A percentile compares a stretch with the other conserved stretches of the same genome.
phyloP scores from a whole-genome alignment of 2,113 vertebrate species.

The Epinephelus cyanopodus region DNA sequence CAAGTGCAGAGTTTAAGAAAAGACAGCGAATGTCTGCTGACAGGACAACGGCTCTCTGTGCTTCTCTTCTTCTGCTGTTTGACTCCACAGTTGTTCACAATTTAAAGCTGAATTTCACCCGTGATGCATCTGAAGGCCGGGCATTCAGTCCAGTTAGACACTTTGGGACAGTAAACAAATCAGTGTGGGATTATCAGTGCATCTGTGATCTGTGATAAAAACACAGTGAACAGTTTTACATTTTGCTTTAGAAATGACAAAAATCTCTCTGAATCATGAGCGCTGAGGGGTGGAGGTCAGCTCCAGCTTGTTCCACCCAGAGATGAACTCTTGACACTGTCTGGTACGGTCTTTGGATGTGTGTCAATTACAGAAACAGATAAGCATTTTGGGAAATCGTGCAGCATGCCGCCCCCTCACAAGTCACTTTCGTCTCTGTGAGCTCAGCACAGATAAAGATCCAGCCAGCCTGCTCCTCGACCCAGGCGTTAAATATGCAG shows the following conservation, averaged over 20 bases:
- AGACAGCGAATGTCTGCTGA: slow-evolving; percentile 29
- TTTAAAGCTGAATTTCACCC: neutral
- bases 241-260: neutral
- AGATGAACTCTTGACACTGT: no score
- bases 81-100: neutral
- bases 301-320: no score
- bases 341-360: no score
- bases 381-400: neutral
- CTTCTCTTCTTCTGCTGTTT: slow-evolving; percentile 26
- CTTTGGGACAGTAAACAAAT: neutral
- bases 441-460: neutral
- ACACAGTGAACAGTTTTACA: no score
- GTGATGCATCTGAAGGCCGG: slow-evolving; percentile 11
- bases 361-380: neutral
- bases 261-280: neutral
- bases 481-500: no score
- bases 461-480: neutral
- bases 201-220: neutral
- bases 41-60: slow-evolving; percentile 36
- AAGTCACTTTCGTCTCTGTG: neutral
- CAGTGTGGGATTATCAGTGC: neutral
- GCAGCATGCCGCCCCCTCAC: neutral
- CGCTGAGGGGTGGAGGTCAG: neutral
- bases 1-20: slow-evolving; percentile 36
- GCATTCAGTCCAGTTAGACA: neutral